A percentile compares a stretch with the other conserved stretches of the same genome.
Conservation (phyloP, 2,888 invertebrate species). For the Drosophila atroscutellata region DNA sequence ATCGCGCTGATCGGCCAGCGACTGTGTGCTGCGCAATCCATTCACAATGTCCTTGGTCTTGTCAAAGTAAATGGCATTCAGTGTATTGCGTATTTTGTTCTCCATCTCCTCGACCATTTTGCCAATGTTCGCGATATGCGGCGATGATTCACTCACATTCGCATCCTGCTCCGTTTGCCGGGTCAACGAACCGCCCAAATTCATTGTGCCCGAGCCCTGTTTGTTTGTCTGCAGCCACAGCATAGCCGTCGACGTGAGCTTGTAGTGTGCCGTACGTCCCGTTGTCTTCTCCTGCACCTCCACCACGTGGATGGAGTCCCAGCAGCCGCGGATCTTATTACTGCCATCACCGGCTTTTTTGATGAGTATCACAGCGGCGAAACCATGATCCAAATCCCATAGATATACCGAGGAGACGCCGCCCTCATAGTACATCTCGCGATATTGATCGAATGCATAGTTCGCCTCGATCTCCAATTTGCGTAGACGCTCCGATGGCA, state of each 20-base stretch:
- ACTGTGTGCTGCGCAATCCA: slow-evolving; percentile 93
- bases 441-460: slow-evolving; percentile 98
- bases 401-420: slow-evolving; percentile 99
- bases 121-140: slow-evolving; percentile 99
- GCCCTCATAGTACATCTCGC: slow-evolving; percentile 99
- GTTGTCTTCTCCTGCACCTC: slow-evolving; percentile 98
- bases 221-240: slow-evolving; percentile 99
- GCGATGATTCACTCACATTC: slow-evolving; percentile 95
- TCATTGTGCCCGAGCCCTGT: slow-evolving; percentile 98
- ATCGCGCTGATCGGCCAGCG: slow-evolving; percentile 92
- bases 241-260: slow-evolving; percentile 99
- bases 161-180: slow-evolving; percentile 98
- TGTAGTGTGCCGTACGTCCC: slow-evolving; percentile 97
- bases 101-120: slow-evolving; percentile 99
- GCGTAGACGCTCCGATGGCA: slow-evolving; percentile 98
- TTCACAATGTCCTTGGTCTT: slow-evolving; percentile 99
- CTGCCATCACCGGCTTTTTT: slow-evolving; percentile 99
- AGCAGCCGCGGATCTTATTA: slow-evolving; percentile 99
- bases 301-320: slow-evolving; percentile 99
- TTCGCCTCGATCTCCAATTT: slow-evolving; percentile 99
- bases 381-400: slow-evolving; percentile 99
- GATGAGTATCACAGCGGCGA: slow-evolving; percentile 98
- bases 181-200: slow-evolving; percentile 98
- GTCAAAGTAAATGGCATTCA: slow-evolving; percentile 99
- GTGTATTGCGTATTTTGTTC: slow-evolving; percentile 98